A percentile compares a stretch with the other conserved stretches of the same genome.
Evolutionary conservation across 2,888 invertebrate genomes (phyloP).

Genomic region (Torymus auratus): DNA sequence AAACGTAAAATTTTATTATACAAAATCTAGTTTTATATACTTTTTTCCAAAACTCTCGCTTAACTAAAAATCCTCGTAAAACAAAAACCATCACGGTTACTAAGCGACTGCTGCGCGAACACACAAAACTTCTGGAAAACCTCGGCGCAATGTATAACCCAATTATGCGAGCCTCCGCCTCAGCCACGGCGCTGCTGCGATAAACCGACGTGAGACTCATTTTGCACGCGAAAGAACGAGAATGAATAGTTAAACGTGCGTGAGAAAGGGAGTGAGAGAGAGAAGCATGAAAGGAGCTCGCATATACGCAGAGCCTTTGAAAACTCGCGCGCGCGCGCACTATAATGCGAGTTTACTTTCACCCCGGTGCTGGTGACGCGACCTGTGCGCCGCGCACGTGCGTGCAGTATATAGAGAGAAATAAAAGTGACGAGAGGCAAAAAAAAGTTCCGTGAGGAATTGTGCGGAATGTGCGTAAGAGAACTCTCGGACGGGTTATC

Average conservation of each 20-base stretch:
- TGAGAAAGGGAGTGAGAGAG: slow-evolving; percentile 28
- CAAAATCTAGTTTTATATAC: too few relatives aligned
- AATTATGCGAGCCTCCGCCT: slow-evolving; percentile 23
- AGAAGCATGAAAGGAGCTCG: slow-evolving; percentile 10
- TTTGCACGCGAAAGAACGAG: slow-evolving; percentile 27
- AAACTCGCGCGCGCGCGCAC: slow-evolving; percentile 20
- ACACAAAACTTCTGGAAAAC: neutral
- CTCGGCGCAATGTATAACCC: slow-evolving; percentile 34
- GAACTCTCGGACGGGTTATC: too few relatives aligned
- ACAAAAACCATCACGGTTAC: too few relatives aligned
- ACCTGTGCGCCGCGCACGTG: neutral
- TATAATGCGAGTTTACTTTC: slow-evolving; percentile 12
- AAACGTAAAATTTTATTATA: too few relatives aligned
- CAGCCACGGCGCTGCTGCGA: neutral
- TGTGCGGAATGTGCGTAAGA: too few relatives aligned
- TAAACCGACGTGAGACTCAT: slow-evolving; percentile 38
- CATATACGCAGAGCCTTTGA: slow-evolving; percentile 19
- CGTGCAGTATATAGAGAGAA: neutral
- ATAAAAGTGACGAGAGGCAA: slow-evolving; percentile 2
- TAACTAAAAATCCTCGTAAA: too few relatives aligned
- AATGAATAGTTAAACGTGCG: slow-evolving; percentile 38
- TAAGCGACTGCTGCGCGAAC: too few relatives aligned
- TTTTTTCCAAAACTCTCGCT: too few relatives aligned
- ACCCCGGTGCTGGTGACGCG: neutral
- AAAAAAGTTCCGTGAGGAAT: too few relatives aligned